Evolutionary conservation across 2,113 vertebrate genomes (phyloP), one percentile per base, ranked within the genome.

Genomic region (Corydoras sp.): DNA sequence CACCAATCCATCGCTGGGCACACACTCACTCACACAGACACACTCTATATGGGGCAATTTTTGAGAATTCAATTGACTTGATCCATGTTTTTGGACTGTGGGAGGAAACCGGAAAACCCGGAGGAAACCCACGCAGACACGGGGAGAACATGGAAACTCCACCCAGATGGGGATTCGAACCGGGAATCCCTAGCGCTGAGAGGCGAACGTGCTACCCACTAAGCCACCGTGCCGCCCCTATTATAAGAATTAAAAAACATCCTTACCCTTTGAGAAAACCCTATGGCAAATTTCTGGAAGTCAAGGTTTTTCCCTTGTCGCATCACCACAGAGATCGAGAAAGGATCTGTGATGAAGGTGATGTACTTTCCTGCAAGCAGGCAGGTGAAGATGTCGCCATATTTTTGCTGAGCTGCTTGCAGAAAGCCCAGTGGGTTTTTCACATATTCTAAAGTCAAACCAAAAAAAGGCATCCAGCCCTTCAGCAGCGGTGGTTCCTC

Each of bases 301-400:
- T 85, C 74, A 3, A 85, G 81, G 71, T 77, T 70, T 64, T 76
- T 79, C 30, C 83, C 79, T 48, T 82, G 80, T 15, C 83, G 83
- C 53, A 76, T 68, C 10, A 84, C 80, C 12, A n/a, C 48, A 3
- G 75, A 61, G 64, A 81, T 78, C 10, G 83, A 85, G 60, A 84
- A 85, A 2, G 84, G 84, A 62, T 85, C 84, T 4, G 76, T 77
- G 43, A 85, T 62, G 30, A 85, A 85, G 10, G 82, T 83, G 30
- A 83, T 72, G 74, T 78, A 82, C 35, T 82, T 85, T 15, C 84
- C 76, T 13, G 79, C 80, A 31, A 85, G 80, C 65, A 73, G 76
- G 74, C 84, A 85, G 10, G 84, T 85, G 56, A 85, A 83, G 58
- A 72, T 62, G 32, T 81, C 62, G 15, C 83, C 84, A 65, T 81